A percentile compares a stretch with the other conserved stretches of the same genome.
phyloP scores from a whole-genome alignment of 2,888 invertebrate species.

The Chydorus sphaericus region DNA sequence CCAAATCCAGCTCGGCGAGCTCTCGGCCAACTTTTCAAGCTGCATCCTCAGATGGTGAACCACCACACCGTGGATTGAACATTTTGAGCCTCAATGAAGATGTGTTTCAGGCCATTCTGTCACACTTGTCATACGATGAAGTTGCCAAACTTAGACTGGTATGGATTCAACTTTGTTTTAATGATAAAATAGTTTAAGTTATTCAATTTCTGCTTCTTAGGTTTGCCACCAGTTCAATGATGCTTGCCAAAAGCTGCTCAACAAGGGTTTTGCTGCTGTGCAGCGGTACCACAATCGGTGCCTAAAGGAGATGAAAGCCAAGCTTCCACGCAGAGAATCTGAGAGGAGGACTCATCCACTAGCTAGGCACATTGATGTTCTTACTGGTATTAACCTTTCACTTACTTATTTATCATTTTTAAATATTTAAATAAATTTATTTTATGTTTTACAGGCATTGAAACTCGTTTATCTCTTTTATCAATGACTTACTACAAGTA shows the following conservation, averaged over 20 bases:
- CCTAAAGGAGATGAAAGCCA: slow-evolving; percentile 60
- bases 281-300: slow-evolving; percentile 60
- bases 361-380: slow-evolving; percentile 74
- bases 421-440: slow-evolving; percentile 77
- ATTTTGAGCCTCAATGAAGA: slow-evolving; percentile 54
- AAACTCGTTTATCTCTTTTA: slow-evolving; percentile 78
- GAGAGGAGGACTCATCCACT: slow-evolving; percentile 71
- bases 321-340: slow-evolving; percentile 74
- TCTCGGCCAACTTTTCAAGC: too few species aligned
- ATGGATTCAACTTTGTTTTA: too few species aligned
- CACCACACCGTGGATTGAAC: too few species aligned
- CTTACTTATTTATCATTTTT: too few species aligned
- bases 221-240: slow-evolving; percentile 62
- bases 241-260: slow-evolving; percentile 56
- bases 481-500: slow-evolving; percentile 85
- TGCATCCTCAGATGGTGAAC: too few species aligned
- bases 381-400: slow-evolving; percentile 59
- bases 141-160: slow-evolving; percentile 63
- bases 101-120: slow-evolving; percentile 60
- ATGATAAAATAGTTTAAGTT: neutral
- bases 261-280: slow-evolving; percentile 65
- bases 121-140: slow-evolving; percentile 62
- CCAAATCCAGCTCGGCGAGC: too few species aligned
- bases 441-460: slow-evolving; percentile 45
- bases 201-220: slow-evolving; percentile 34